Percentiles rank a stretch among this genome's conserved stretches.
Conservation (phyloP, 1,140 invertebrate genomes). For the Melipona quadrifasciata region DNA sequence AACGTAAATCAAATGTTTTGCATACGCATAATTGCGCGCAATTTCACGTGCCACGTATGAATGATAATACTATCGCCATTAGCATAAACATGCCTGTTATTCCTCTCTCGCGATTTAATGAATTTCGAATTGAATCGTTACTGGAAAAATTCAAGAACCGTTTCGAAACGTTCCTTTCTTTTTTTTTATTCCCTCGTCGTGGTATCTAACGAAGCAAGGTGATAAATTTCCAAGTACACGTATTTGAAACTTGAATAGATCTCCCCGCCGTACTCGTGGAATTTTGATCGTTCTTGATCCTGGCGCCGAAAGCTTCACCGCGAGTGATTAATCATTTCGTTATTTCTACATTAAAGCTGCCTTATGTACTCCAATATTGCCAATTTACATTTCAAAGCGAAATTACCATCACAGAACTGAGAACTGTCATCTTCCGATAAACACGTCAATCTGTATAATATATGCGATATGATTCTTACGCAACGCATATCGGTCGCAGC, state of each 20-base stretch:
- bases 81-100: neutral
- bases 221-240: neutral
- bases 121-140: neutral
- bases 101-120: neutral
- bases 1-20: neutral
- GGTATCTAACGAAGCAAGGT: neutral
- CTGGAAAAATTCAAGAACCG: neutral
- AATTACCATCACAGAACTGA: too few species aligned
- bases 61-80: neutral
- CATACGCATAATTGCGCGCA: neutral
- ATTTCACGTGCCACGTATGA: neutral
- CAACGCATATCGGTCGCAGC: too few species aligned
- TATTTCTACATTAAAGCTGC: neutral
- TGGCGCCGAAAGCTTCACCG: too few species aligned
- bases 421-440: too few species aligned
- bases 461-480: too few species aligned
- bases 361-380: too few species aligned
- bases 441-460: too few species aligned
- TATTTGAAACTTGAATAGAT: neutral
- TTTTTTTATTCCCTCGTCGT: neutral
- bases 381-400: too few species aligned
- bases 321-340: neutral
- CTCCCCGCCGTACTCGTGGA: too few species aligned
- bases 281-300: too few species aligned
- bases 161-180: neutral